phyloP scores from a whole-genome alignment of 2,888 invertebrate genomes.

The Yponomeuta malinellus region DNA sequence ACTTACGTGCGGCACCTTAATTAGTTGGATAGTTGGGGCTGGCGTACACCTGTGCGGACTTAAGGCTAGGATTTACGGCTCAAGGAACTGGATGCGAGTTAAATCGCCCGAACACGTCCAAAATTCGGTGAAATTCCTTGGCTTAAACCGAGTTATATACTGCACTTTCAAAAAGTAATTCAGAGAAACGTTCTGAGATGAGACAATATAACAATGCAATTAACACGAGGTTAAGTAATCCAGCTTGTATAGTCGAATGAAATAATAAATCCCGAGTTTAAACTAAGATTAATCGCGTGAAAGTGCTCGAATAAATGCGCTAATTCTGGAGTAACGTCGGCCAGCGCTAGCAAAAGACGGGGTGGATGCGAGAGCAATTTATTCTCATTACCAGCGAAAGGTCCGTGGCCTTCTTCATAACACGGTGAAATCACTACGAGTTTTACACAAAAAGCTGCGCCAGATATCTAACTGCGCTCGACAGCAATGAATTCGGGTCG shows the following conservation, averaged over 20 bases:
- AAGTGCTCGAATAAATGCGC: conserved; percentile 59
- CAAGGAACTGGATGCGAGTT: conserved; percentile 29
- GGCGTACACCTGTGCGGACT: conserved; percentile 15
- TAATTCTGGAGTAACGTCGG: conserved; percentile 55
- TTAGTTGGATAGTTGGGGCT: conserved; percentile 41
- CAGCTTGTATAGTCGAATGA: background rate
- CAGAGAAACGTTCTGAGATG: background rate
- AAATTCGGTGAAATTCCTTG: background rate
- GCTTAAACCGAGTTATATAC: background rate
- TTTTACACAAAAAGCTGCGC: background rate
- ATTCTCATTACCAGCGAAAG: conserved; percentile 57
- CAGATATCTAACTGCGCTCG: background rate
- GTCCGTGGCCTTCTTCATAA: conserved; percentile 52
- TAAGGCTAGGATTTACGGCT: conserved; percentile 40
- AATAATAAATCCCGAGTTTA: conserved; percentile 47
- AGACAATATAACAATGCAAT: background rate
- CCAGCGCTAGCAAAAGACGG: conserved; percentile 33
- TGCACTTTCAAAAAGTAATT: background rate
- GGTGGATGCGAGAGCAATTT: conserved; percentile 46
- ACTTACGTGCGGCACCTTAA: conserved; percentile 53
- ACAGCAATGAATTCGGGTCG: background rate
- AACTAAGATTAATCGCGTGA: conserved; percentile 55
- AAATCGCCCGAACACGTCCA: conserved; percentile 17
- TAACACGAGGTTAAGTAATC: background rate
- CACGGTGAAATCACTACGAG: conserved; percentile 38